Conservation (phyloP, 2,888 invertebrate genomes). For the Amphipyra berbera region DNA sequence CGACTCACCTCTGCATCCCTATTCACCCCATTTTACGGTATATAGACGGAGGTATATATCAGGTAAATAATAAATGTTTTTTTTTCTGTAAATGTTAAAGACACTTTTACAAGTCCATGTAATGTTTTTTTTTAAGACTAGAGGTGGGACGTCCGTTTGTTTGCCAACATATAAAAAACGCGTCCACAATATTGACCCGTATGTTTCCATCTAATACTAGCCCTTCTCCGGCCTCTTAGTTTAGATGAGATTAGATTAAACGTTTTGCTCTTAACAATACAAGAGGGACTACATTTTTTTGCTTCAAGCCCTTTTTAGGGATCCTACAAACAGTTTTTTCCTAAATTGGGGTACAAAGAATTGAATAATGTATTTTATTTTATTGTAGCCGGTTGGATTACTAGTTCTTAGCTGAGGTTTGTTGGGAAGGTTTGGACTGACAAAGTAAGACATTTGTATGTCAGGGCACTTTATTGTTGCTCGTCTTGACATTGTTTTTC, state of each 20-base stretch:
- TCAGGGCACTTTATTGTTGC: constrained; percentile 22
- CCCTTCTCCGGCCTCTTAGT: constrained; percentile 68
- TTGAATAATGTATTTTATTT: constrained; percentile 56
- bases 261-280: constrained; percentile 71
- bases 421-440: constrained; percentile 5
- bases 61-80: no score
- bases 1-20: no score
- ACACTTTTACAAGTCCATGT: no score
- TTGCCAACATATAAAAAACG: no score
- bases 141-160: no score
- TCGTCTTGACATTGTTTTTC: constrained; percentile 4
- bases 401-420: constrained; percentile 23
- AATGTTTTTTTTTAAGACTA: no score
- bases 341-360: constrained; percentile 51
- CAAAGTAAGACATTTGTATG: constrained; percentile 25
- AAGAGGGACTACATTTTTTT: constrained; percentile 67
- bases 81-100: no score
- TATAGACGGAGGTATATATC: no score
- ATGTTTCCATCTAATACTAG: constrained; percentile 57
- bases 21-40: no score
- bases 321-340: constrained; percentile 35
- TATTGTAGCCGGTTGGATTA: constrained; percentile 29
- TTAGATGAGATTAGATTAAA: constrained; percentile 74
- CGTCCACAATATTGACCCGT: constrained; percentile 40
- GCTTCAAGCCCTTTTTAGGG: constrained; percentile 60